Conservation (phyloP, 2,113 vertebrate species). For the Catharus fuscescens region DNA sequence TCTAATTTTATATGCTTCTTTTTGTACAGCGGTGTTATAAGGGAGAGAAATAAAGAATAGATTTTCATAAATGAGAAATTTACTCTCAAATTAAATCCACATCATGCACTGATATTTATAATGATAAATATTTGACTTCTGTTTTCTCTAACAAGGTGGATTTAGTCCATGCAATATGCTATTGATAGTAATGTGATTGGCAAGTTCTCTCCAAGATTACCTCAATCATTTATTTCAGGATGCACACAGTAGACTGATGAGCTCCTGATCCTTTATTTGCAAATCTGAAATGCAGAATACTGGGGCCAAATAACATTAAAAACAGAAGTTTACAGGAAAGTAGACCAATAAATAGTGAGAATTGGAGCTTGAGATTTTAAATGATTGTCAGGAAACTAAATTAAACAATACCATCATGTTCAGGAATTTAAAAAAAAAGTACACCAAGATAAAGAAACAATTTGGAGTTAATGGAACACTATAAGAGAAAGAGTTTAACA, state of each 20-base stretch:
- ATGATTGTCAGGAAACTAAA: neutral
- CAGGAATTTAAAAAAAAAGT: neutral
- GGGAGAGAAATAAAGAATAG: neutral
- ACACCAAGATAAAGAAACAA: slow-evolving; percentile 23
- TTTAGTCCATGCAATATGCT: neutral
- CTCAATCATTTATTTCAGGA: neutral
- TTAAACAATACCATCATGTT: neutral
- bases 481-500: neutral
- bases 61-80: slow-evolving; percentile 9
- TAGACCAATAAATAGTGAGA: neutral
- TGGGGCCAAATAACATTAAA: neutral
- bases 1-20: neutral
- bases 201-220: neutral
- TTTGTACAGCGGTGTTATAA: neutral
- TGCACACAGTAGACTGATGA: neutral
- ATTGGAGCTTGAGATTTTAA: neutral
- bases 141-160: neutral
- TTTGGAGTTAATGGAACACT: slow-evolving; percentile 15
- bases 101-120: neutral
- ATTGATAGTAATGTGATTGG: neutral
- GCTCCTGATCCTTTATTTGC: neutral
- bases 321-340: neutral
- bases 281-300: neutral
- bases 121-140: slow-evolving; percentile 16
- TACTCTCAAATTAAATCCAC: neutral